Evolutionary conservation across 30 jellyfish, hydroid and myxozoan species (phyloP), one percentile per base, ranked within the genome.

Genomic region (Hydra vulgaris): DNA sequence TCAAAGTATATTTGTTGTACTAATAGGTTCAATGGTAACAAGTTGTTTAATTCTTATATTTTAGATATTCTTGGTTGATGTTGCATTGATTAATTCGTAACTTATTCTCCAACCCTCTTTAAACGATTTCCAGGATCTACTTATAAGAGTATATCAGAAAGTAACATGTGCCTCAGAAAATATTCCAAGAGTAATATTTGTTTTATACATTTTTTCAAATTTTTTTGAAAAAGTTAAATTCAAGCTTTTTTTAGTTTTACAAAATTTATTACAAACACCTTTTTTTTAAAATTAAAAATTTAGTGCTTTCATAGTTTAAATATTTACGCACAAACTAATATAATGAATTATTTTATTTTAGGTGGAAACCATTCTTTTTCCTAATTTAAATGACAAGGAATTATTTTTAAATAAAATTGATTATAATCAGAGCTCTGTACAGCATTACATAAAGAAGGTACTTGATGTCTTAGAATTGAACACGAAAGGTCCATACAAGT

Each of bases 401-500:
- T 77, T 92, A 68, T 82, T 68, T 70, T 81, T 92, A 55, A 75
- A 88, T 54, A 66, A 83, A 15, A 96, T 92, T 21, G 79, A 77
- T 71, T 88, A 83, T 19, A 92, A 92, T 21, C 96, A 92, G 55
- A 66, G 73, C 25, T 67, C 84, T 15, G 94, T 92, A 12, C 74
- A 91, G 21, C 96, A 92, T 12, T 77, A 80, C 53, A 77, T 86
- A 15, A 89, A 70, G 68, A 71, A 74, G 55, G 93, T 86, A 25
- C 86, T 86, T 23, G 85, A 74, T 66, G 79, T 92, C 4, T 87
- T 92, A 74, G 87, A 87, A 53, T 88, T 79, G 0, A 92, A 87
- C 69, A 82, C 89, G 16, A 82, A 76, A 79, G 98, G 98, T 4
- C 98, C 98, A 7, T 84, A 83, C 25, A 92, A 89, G 98, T 92